Percentiles rank a stretch among this genome's conserved stretches.
phyloP scores from a whole-genome alignment of 2,797 vertebrate genomes.

The Pantherophis vulpinus region DNA sequence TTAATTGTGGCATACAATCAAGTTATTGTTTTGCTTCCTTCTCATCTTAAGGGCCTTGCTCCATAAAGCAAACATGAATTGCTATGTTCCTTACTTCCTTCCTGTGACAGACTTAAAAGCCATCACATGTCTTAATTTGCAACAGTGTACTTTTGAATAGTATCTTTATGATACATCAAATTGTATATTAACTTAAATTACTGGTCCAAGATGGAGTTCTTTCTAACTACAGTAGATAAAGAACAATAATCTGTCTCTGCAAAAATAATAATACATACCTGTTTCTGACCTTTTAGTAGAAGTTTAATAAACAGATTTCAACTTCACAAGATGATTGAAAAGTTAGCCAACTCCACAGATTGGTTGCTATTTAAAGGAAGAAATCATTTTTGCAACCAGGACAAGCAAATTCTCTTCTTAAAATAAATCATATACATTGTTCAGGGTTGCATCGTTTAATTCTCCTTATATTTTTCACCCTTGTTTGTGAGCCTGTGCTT shows the following conservation, averaged over 20 bases:
- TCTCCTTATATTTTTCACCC: neutral
- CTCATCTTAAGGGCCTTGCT: neutral
- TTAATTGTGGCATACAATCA: constrained; percentile 4
- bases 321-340: neutral
- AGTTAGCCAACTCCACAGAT: neutral
- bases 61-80: constrained; percentile 19
- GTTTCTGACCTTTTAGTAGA: neutral
- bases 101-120: constrained; percentile 36
- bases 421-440: neutral
- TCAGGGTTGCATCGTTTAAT: neutral
- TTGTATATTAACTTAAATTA: constrained; percentile 4
- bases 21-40: constrained; percentile 27
- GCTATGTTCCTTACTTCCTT: constrained; percentile 23
- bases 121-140: neutral
- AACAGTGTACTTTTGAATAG: constrained; percentile 24
- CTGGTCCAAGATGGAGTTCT: neutral
- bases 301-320: neutral
- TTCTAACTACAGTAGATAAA: neutral
- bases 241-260: neutral
- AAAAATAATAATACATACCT: neutral
- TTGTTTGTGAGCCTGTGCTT: neutral
- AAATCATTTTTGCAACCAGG: neutral
- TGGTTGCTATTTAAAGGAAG: neutral
- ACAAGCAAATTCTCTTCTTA: neutral
- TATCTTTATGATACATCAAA: constrained; percentile 19